Conservation (phyloP, 2,113 vertebrate genomes). For the Zosterops borbonicus region DNA sequence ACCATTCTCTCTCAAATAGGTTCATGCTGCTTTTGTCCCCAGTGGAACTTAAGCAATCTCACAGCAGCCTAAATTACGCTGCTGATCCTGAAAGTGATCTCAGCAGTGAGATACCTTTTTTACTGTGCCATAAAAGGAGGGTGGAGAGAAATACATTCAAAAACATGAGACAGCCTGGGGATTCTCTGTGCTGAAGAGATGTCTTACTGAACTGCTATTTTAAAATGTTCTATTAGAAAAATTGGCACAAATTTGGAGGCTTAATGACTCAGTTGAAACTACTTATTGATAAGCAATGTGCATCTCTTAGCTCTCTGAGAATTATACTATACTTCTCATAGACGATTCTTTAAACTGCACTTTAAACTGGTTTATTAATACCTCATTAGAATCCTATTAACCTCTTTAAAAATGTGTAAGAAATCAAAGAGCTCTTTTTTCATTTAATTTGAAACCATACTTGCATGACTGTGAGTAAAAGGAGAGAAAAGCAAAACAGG, state of each 20-base stretch:
- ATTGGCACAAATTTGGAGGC: background rate
- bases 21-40: background rate
- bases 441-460: background rate
- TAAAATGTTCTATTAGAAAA: conserved; percentile 3
- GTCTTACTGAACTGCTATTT: background rate
- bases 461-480: background rate
- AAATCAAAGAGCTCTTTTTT: background rate
- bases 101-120: background rate
- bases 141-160: background rate
- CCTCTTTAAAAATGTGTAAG: background rate
- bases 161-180: background rate
- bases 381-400: background rate
- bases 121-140: background rate
- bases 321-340: background rate
- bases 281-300: background rate
- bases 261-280: background rate
- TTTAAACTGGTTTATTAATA: background rate
- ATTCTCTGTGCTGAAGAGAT: background rate
- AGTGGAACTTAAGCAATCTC: background rate
- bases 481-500: background rate
- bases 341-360: background rate
- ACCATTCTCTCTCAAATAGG: background rate
- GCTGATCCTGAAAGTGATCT: background rate
- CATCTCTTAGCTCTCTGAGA: background rate
- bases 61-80: background rate